Conservation (phyloP, 1,140 invertebrate species). For the Druon quercuslanigerum region DNA sequence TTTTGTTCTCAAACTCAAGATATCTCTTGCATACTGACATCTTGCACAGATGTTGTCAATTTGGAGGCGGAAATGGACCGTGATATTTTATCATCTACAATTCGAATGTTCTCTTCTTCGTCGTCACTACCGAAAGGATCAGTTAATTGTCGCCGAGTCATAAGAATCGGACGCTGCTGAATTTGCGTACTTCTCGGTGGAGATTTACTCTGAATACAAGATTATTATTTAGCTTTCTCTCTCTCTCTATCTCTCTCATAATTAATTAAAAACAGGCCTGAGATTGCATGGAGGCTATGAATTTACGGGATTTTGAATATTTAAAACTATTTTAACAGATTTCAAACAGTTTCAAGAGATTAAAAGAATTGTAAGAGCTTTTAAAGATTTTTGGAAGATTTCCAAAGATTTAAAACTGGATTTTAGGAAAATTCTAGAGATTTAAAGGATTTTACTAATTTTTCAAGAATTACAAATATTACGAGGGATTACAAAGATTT, state of each 20-base stretch:
- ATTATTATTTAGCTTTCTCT: background rate
- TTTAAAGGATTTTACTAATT: too few relatives aligned
- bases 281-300: background rate
- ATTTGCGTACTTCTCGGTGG: constrained; percentile 68
- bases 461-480: too few relatives aligned
- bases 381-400: too few relatives aligned
- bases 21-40: constrained; percentile 67
- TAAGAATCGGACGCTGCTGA: constrained; percentile 79
- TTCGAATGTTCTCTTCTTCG: constrained; percentile 79
- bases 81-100: constrained; percentile 69
- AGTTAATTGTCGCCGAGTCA: constrained; percentile 90
- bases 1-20: constrained; percentile 13
- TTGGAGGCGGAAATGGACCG: constrained; percentile 69
- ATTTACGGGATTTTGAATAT: too few relatives aligned
- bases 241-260: background rate
- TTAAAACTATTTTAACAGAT: too few relatives aligned
- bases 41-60: constrained; percentile 66
- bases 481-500: too few relatives aligned
- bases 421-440: too few relatives aligned
- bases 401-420: too few relatives aligned
- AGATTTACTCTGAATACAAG: constrained; percentile 70
- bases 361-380: too few relatives aligned
- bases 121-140: constrained; percentile 95
- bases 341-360: too few relatives aligned
- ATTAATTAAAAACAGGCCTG: constrained; percentile 12